These are phyloP conservation scores for Enteromius thamalakanensis DNA, from an alignment of 2,797 vertebrate species.

Conservation along the genomic window DNA sequence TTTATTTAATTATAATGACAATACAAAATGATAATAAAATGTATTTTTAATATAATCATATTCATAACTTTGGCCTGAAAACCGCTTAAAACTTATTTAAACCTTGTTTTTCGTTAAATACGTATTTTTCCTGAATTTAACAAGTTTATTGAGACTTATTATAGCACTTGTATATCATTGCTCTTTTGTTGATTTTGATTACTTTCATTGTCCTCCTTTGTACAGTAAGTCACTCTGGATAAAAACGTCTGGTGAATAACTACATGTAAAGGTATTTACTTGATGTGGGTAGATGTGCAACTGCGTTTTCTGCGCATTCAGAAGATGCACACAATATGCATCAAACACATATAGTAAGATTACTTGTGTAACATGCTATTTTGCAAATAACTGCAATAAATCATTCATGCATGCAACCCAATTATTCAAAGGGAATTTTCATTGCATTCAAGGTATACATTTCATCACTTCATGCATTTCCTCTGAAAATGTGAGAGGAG, in stretches of 20 bases:
- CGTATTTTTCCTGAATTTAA: not conserved
- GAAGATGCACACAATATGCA: not conserved
- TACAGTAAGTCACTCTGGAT: too few relatives aligned
- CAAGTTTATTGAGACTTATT: too few relatives aligned
- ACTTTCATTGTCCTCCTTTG: too few relatives aligned
- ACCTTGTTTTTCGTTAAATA: not conserved
- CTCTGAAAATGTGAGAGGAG: not conserved
- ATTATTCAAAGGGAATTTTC: not conserved
- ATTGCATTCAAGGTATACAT: not conserved
- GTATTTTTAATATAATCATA: not conserved
- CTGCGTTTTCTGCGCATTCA: not conserved
- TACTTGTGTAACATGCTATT: not conserved
- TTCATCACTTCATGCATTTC: not conserved
- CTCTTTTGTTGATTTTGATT: too few relatives aligned
- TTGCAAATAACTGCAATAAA: too few relatives aligned
- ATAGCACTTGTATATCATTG: too few relatives aligned
- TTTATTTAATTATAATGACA: not conserved
- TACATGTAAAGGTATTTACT: too few relatives aligned
- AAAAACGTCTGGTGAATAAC: too few relatives aligned
- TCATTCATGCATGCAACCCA: not conserved
- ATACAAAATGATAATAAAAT: not conserved
- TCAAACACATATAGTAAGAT: not conserved
- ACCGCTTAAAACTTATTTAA: not conserved
- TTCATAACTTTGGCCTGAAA: not conserved
- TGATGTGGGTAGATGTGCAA: not conserved